Conservation (phyloP, 1,140 invertebrate genomes). For the Schlechtendalia chinensis region DNA sequence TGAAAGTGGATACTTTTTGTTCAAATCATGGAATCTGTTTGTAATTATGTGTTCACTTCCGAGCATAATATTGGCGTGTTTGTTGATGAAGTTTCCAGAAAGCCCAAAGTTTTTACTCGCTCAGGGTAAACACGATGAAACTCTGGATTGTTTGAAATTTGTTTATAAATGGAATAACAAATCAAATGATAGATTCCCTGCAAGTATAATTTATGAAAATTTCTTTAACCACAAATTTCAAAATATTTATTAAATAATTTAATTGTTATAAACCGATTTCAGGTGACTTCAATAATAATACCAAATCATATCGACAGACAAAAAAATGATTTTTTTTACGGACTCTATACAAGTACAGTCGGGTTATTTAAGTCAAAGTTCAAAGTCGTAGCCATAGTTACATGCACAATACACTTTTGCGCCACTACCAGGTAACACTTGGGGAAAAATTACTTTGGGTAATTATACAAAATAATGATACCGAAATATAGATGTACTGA, state of each 20-base stretch:
- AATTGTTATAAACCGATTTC: background rate
- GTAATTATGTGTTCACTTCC: slow-evolving; percentile 81
- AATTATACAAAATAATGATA: background rate
- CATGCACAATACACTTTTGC: slow-evolving; percentile 38
- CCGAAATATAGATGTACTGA: background rate
- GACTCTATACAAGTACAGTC: background rate
- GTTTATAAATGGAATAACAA: slow-evolving; percentile 80
- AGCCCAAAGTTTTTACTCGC: slow-evolving; percentile 85
- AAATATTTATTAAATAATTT: background rate
- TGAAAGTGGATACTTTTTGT: slow-evolving; percentile 62
- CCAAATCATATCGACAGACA: background rate
- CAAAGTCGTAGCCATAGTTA: slow-evolving; percentile 12
- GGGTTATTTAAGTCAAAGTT: slow-evolving; percentile 25
- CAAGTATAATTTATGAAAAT: background rate
- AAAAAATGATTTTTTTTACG: background rate
- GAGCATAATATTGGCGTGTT: slow-evolving; percentile 76
- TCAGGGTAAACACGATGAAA: slow-evolving; percentile 72
- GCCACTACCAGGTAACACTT: slow-evolving; percentile 31
- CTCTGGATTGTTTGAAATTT: slow-evolving; percentile 73
- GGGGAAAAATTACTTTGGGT: background rate
- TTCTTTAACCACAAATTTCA: no score
- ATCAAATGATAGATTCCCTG: slow-evolving; percentile 69
- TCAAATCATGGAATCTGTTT: slow-evolving; percentile 91
- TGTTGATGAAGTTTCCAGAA: slow-evolving; percentile 82
- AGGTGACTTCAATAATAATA: slow-evolving; percentile 5